Percentiles rank a stretch among this genome's conserved stretches.
phyloP scores from a whole-genome alignment of 1,140 invertebrate genomes.

The Aphaenogaster ashmeadi region DNA sequence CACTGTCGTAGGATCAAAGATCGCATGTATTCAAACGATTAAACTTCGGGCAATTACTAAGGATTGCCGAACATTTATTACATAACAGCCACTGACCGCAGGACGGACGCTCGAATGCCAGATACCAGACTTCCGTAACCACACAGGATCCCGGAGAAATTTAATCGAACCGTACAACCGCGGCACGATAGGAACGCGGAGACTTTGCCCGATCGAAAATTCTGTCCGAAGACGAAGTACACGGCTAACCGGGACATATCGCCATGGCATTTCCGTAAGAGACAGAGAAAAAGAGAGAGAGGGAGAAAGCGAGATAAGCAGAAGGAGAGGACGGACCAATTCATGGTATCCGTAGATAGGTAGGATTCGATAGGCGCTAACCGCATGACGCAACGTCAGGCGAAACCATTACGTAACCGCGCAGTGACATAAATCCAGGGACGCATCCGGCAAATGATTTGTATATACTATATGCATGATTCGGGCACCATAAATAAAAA shows the following conservation, averaged over 20 bases:
- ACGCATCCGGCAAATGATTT: slow-evolving; percentile 46
- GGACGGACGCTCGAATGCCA: slow-evolving; percentile 59
- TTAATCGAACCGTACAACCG: slow-evolving; percentile 60
- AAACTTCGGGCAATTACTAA: slow-evolving; percentile 60
- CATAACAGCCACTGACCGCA: slow-evolving; percentile 62
- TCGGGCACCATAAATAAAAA: not conserved
- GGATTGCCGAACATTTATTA: slow-evolving; percentile 61
- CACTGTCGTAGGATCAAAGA: slow-evolving; percentile 14
- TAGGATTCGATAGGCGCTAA: slow-evolving; percentile 41
- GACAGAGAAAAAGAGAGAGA: not conserved
- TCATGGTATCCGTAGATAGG: slow-evolving; percentile 25
- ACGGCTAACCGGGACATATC: slow-evolving; percentile 48
- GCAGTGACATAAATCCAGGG: slow-evolving; percentile 42
- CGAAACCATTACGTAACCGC: slow-evolving; percentile 43
- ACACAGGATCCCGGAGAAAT: slow-evolving; percentile 55
- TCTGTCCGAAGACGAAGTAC: slow-evolving; percentile 51
- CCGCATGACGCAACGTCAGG: slow-evolving; percentile 43
- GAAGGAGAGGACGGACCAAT: slow-evolving; percentile 38
- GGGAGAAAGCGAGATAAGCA: not conserved
- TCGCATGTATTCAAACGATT: slow-evolving; percentile 46
- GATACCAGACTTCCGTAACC: slow-evolving; percentile 63
- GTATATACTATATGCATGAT: slow-evolving; percentile 4
- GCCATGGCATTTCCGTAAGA: slow-evolving; percentile 34
- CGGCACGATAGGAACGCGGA: slow-evolving; percentile 57
- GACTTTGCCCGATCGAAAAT: slow-evolving; percentile 62